These are phyloP conservation scores for Paradoxurus hermaphroditus DNA, from an alignment of 2,113 vertebrate genomes.

Conservation along the genomic window DNA sequence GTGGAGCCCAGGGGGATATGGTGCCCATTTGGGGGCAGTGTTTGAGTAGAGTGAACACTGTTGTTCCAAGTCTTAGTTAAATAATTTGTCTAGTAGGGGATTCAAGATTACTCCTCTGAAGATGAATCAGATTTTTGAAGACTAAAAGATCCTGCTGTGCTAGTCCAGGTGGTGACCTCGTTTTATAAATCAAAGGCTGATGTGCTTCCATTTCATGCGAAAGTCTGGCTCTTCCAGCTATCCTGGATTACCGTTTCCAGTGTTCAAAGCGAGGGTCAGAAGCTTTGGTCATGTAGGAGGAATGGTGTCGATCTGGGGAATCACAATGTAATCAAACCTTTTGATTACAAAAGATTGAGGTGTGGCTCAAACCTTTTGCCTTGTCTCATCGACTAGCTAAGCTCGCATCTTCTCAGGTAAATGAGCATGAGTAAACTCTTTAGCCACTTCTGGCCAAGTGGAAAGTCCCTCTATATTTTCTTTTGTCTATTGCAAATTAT, in stretches of 20 bases:
- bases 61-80: slow-evolving; percentile 7
- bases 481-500: not conserved
- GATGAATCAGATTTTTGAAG: slow-evolving; percentile 35
- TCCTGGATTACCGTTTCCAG: not conserved
- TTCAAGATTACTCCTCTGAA: not conserved
- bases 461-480: not conserved
- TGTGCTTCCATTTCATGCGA: not conserved
- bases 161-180: not conserved
- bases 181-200: slow-evolving; percentile 35
- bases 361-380: not conserved
- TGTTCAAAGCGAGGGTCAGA: not conserved
- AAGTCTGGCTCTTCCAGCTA: not conserved
- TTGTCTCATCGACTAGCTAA: not conserved
- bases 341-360: no score
- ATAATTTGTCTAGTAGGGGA: slow-evolving; percentile 43
- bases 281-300: not conserved
- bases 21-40: not conserved
- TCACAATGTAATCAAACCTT: not conserved
- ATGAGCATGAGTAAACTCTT: not conserved
- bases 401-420: slow-evolving; percentile 2
- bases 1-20: not conserved
- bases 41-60: not conserved
- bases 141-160: not conserved
- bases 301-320: not conserved
- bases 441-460: not conserved